Evolutionary conservation across 2,888 invertebrate genomes (phyloP).

Genomic region (Melieria crassipennis): DNA sequence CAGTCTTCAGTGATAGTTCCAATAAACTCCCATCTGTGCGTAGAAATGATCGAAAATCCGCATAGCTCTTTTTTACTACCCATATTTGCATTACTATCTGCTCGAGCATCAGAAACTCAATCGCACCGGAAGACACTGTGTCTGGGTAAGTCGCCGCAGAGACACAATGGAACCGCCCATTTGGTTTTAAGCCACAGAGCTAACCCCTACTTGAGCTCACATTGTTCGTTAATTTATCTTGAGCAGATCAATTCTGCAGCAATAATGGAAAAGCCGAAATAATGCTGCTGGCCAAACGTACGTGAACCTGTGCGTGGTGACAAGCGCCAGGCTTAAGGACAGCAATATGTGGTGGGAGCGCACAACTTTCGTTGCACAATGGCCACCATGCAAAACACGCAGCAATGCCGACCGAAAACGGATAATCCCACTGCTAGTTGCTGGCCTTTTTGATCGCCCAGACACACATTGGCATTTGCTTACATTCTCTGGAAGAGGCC

Average conservation of each 20-base stretch:
- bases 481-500: not conserved
- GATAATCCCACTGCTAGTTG: constrained; percentile 32
- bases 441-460: not conserved
- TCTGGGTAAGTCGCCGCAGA: constrained; percentile 35
- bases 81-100: not conserved
- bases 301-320: constrained; percentile 5
- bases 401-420: constrained; percentile 28
- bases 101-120: constrained; percentile 18
- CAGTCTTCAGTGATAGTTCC: too few species aligned
- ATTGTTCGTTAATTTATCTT: constrained; percentile 56
- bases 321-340: constrained; percentile 36
- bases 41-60: not conserved
- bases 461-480: not conserved
- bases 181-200: not conserved
- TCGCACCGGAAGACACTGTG: constrained; percentile 45
- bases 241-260: constrained; percentile 56
- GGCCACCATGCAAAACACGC: constrained; percentile 12
- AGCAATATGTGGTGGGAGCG: not conserved
- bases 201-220: constrained; percentile 11
- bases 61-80: not conserved
- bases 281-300: not conserved
- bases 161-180: too few species aligned
- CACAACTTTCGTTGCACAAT: constrained; percentile 33
- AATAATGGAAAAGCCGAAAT: constrained; percentile 18
- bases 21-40: not conserved